Evolutionary conservation across 2,113 vertebrate species (phyloP).

Genomic region (Calyptommatus sinebrachiatus): DNA sequence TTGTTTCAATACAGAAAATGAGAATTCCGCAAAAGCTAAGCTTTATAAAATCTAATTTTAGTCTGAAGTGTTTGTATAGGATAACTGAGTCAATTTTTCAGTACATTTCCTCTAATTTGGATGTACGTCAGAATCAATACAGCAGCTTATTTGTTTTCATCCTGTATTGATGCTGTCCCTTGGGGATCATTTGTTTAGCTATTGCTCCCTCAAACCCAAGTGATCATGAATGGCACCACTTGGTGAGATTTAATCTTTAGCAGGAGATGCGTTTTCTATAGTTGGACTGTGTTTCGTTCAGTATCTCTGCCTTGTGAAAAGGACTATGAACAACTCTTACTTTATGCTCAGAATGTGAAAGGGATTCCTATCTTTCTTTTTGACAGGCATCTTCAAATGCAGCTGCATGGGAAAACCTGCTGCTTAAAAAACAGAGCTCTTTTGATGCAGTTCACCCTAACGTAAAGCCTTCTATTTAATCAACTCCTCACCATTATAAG

Average conservation of each 20-base stretch:
- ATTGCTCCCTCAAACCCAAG: constrained; percentile 53
- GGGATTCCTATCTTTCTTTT: constrained; percentile 51
- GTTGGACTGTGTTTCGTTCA: constrained; percentile 54
- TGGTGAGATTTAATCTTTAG: constrained; percentile 57
- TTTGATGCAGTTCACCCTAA: constrained; percentile 27
- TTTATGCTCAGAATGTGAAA: constrained; percentile 61
- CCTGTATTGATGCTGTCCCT: constrained; percentile 47
- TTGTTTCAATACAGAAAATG: constrained; percentile 13
- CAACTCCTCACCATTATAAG: constrained; percentile 9
- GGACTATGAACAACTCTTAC: constrained; percentile 63
- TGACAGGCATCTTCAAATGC: constrained; percentile 41
- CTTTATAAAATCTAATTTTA: constrained; percentile 31
- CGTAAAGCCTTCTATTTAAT: constrained; percentile 24
- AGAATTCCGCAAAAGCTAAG: not conserved
- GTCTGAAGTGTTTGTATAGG: constrained; percentile 5
- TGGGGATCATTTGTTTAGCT: constrained; percentile 50
- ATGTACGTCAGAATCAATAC: constrained; percentile 65
- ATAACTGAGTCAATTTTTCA: constrained; percentile 43
- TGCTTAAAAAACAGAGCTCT: not conserved
- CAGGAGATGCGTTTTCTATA: constrained; percentile 49
- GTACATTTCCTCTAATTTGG: constrained; percentile 48
- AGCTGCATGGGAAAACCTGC: constrained; percentile 62
- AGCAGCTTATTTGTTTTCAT: constrained; percentile 60
- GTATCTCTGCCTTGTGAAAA: constrained; percentile 48
- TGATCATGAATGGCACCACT: constrained; percentile 57